Evolutionary conservation across 2,888 invertebrate species (phyloP).

Genomic region (Allygus modestus): DNA sequence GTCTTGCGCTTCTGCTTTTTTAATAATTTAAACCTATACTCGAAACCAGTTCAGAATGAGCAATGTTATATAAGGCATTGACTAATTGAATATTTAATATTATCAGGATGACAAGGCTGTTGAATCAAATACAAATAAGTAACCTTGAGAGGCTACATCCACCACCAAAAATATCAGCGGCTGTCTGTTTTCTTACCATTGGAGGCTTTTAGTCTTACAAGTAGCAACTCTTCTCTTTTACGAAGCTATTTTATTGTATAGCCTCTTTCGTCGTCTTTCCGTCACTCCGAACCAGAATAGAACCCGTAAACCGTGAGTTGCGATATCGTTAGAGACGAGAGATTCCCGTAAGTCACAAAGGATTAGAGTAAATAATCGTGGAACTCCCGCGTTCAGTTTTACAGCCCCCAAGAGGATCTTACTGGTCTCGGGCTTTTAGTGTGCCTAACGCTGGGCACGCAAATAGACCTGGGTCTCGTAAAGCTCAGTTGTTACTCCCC

Average conservation of each 20-base stretch:
- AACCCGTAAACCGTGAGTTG: constrained; percentile 55
- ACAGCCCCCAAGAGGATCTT: not conserved
- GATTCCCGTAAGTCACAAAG: constrained; percentile 46
- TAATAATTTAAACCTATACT: no score
- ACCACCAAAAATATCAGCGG: no score
- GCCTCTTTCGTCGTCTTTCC: not conserved
- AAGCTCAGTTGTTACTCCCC: not conserved
- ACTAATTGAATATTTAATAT: no score
- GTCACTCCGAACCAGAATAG: constrained; percentile 22
- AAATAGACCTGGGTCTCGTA: constrained; percentile 7
- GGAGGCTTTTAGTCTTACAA: not conserved
- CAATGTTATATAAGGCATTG: no score
- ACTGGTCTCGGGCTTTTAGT: not conserved
- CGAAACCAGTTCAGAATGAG: no score
- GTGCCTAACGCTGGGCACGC: not conserved
- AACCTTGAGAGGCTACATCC: no score
- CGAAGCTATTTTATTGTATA: not conserved
- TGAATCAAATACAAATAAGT: no score
- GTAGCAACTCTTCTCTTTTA: constrained; percentile 72
- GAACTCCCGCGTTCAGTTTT: constrained; percentile 22
- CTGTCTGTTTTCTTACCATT: no score
- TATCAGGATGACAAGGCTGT: no score
- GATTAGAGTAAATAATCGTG: constrained; percentile 50
- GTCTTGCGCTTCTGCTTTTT: no score
- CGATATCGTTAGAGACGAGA: constrained; percentile 16